Evolutionary conservation across 2,113 vertebrate genomes (phyloP), one percentile per base, ranked within the genome.

Genomic region (Alexandromys fortis): DNA sequence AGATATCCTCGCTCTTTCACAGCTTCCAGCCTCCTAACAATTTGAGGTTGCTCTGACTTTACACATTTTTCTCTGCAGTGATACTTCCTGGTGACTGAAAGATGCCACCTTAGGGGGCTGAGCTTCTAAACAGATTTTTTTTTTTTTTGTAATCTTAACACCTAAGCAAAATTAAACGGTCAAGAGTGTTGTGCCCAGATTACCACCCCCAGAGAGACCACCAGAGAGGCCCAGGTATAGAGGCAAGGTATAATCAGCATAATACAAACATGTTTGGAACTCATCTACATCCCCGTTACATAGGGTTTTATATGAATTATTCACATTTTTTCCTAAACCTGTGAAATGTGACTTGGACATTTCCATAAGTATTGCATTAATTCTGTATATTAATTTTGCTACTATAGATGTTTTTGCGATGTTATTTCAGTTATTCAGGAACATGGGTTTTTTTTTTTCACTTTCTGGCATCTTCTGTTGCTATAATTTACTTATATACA

Each of bases 1-100:
- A 49, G 2, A 49, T 52, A 52, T 52, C 52, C 52, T 52, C 3
- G 61, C 63, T 28, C 10, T 17, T 70, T n/a, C 12, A 33, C 10
- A 52, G 0, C 30, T 19, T 33, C 26, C 14, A 49, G 12, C 35
- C 3, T 5, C 7, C 0, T 52, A 49, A 2, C 11, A 9, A 10
- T 28, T 28, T 4, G 17, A 11, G 7, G 75, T 30, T 78, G 28
- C 42, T 49, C 28, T 49, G 30, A 1, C 9, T n/a, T 22, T 21
- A 8, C 30, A 79, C 45, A 4, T 19, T 10, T 16, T 9, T 11
- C 12, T 11, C 10, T 49, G 47, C 47, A 11, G 30, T 78, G 68
- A 19, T 2, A 55, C 19, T 11, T 35, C n/a, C 30, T 12, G 19
- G 3, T 67, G 63, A 22, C 33, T 55, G 5, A 13, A 35, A 35